A percentile compares a stretch with the other conserved stretches of the same genome.
Conservation (phyloP, 2,113 vertebrate species). For the Peromyscus maniculatus region DNA sequence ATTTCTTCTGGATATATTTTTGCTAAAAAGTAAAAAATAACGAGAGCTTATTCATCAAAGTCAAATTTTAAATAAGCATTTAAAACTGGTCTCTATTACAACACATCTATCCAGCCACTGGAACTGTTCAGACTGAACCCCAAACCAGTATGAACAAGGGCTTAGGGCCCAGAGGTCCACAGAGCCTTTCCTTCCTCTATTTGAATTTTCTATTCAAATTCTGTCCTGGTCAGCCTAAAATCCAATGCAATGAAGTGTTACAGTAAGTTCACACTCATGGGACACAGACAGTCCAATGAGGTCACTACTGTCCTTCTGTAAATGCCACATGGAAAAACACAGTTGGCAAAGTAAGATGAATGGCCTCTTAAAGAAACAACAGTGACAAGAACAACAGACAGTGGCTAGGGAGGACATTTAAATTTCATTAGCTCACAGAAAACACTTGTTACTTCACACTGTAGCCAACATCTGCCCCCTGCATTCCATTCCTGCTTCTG, state of each 20-base stretch:
- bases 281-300: background rate
- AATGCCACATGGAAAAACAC: slow-evolving; percentile 3
- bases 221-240: background rate
- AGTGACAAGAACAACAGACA: background rate
- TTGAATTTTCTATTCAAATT: background rate
- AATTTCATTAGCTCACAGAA: slow-evolving; percentile 8
- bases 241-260: background rate
- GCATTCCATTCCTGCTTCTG: background rate
- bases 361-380: background rate
- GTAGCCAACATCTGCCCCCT: background rate
- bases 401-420: background rate
- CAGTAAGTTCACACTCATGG: background rate
- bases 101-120: background rate
- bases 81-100: slow-evolving; percentile 10
- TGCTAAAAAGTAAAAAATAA: slow-evolving; percentile 86
- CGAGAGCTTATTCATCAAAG: slow-evolving; percentile 29
- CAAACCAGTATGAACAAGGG: background rate
- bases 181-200: background rate
- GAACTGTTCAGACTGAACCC: background rate
- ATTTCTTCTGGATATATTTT: slow-evolving; percentile 98
- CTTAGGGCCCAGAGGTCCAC: background rate
- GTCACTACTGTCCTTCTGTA: background rate
- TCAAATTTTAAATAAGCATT: slow-evolving; percentile 47
- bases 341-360: slow-evolving; percentile 4
- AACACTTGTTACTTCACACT: background rate